A percentile compares a stretch with the other conserved stretches of the same genome.
These are phyloP conservation scores for Felis chaus DNA, from an alignment of 2,113 vertebrate genomes.

Conservation along the genomic window DNA sequence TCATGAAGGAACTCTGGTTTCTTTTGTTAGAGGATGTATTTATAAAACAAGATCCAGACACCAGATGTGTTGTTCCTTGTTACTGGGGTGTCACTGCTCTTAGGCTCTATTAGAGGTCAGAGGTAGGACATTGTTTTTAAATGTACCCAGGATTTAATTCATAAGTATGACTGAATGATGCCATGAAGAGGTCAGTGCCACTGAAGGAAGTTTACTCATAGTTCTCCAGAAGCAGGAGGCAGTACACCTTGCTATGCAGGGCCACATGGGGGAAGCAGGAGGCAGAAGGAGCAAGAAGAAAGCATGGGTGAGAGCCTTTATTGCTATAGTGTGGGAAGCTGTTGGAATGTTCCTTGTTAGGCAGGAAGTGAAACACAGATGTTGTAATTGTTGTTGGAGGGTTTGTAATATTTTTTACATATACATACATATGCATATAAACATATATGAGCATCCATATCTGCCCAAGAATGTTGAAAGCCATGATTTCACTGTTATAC, in stretches of 20 bases:
- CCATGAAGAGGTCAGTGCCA: background rate
- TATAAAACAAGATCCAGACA: slow-evolving; percentile 20
- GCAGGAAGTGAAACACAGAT: background rate
- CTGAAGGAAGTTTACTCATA: background rate
- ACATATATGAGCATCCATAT: background rate
- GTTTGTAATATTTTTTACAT: background rate
- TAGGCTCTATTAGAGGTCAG: background rate
- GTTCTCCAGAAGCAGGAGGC: slow-evolving; percentile 2
- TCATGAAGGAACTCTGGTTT: slow-evolving; percentile 9
- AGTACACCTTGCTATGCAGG: background rate
- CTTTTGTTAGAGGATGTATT: slow-evolving; percentile 17
- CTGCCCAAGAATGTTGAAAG: slow-evolving; percentile 29
- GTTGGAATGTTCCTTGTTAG: background rate
- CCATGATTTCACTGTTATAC: slow-evolving; percentile 1
- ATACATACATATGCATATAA: background rate
- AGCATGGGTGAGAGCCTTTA: background rate
- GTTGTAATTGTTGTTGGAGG: background rate
- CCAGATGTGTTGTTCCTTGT: background rate
- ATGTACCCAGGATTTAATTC: background rate
- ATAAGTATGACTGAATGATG: background rate
- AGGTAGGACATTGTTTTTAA: slow-evolving; percentile 42
- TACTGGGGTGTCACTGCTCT: background rate
- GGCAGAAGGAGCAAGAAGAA: background rate
- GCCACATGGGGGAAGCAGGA: background rate
- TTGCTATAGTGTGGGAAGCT: background rate